A percentile compares a stretch with the other conserved stretches of the same genome.
Evolutionary conservation across 2,888 invertebrate species (phyloP).

Genomic region (Aphidius colemani): DNA sequence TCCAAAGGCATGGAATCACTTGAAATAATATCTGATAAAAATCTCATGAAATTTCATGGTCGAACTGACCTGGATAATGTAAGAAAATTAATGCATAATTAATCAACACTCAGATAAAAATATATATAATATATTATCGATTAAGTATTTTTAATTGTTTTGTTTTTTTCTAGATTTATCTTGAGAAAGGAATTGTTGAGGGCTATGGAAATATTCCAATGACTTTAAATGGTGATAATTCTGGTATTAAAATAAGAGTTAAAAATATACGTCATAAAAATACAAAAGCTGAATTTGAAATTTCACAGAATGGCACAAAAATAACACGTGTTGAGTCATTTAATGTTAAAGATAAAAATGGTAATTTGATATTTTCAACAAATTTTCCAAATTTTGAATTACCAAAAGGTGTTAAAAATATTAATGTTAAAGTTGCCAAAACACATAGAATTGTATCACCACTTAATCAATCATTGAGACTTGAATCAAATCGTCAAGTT

Average conservation of each 20-base stretch:
- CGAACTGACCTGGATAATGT: conserved; percentile 76
- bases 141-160: not conserved
- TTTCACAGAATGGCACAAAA: conserved; percentile 72
- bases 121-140: conserved; percentile 2
- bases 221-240: conserved; percentile 55
- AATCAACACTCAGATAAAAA: not conserved
- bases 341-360: conserved; percentile 70
- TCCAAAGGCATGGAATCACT: conserved; percentile 85
- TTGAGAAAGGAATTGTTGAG: conserved; percentile 55
- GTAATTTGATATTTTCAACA: conserved; percentile 75
- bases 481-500: conserved; percentile 73
- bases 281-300: conserved; percentile 41
- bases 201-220: conserved; percentile 60
- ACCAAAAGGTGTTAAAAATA: conserved; percentile 69
- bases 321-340: conserved; percentile 73
- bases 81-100: conserved; percentile 24
- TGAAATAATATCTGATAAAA: conserved; percentile 77
- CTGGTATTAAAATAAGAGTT: conserved; percentile 53
- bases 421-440: conserved; percentile 71
- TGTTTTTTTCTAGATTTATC: conserved; percentile 46
- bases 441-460: conserved; percentile 77
- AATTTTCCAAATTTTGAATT: conserved; percentile 74
- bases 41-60: conserved; percentile 79
- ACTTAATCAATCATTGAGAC: conserved; percentile 68
- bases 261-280: conserved; percentile 45